These are phyloP conservation scores for Meta bourneti DNA, from an alignment of 2,888 invertebrate genomes.

Conservation along the genomic window DNA sequence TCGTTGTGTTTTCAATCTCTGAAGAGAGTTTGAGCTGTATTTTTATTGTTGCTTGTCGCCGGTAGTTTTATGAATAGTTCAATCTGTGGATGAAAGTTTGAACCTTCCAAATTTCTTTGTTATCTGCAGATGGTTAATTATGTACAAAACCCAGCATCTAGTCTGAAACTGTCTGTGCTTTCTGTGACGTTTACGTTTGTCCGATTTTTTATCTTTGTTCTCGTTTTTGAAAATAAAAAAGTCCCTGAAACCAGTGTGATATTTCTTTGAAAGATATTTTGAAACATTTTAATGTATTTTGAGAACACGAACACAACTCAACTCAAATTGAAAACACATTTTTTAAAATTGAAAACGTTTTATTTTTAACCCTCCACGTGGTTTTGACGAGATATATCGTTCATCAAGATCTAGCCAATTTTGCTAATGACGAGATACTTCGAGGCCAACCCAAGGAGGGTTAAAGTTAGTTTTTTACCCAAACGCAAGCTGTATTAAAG, in stretches of 20 bases:
- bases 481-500: too few species aligned
- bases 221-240: conserved; percentile 57
- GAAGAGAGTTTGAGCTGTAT: neutral
- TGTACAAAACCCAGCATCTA: conserved; percentile 27
- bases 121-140: neutral
- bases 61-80: neutral
- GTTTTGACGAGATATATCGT: too few species aligned
- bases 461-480: too few species aligned
- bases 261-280: too few species aligned
- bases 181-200: conserved; percentile 18
- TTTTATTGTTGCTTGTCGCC: neutral
- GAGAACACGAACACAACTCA: too few species aligned
- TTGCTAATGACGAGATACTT: too few species aligned
- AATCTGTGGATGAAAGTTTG: neutral
- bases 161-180: conserved; percentile 29
- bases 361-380: too few species aligned
- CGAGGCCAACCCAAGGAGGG: too few species aligned
- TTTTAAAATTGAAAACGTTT: too few species aligned
- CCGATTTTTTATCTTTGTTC: conserved; percentile 45
- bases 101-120: neutral
- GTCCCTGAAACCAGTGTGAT: neutral
- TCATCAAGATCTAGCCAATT: too few species aligned
- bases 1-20: neutral
- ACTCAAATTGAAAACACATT: too few species aligned
- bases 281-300: too few species aligned